phyloP scores from a whole-genome alignment of 2,797 vertebrate genomes.

The Melanotaenia nigrans region DNA sequence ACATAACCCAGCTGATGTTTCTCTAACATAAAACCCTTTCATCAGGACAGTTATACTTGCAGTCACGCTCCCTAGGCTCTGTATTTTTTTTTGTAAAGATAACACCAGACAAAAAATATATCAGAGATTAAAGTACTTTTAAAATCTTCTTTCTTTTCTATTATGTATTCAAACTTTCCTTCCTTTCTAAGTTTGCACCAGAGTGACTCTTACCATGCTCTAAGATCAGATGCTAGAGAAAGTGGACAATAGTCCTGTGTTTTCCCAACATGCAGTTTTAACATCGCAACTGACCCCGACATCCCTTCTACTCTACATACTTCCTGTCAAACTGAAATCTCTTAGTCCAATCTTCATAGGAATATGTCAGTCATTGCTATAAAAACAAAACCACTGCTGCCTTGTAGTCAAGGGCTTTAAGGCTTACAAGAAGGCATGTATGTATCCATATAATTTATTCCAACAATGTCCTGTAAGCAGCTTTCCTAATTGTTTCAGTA shows the following conservation, averaged over 20 bases:
- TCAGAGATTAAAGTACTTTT: neutral
- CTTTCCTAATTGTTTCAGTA: slow-evolving; percentile 11
- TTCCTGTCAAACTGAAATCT: slow-evolving; percentile 47
- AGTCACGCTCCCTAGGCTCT: slow-evolving; percentile 1
- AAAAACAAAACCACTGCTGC: slow-evolving; percentile 7
- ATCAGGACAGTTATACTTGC: slow-evolving; percentile 54
- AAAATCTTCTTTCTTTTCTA: neutral
- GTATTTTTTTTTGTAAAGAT: slow-evolving; percentile 15
- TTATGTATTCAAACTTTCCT: neutral
- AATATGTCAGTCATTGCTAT: slow-evolving; percentile 36
- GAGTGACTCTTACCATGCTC: neutral
- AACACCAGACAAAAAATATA: slow-evolving; percentile 4
- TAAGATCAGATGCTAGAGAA: slow-evolving; percentile 17
- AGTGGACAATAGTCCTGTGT: neutral
- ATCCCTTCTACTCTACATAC: slow-evolving; percentile 33
- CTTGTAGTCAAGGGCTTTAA: neutral
- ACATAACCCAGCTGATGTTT: slow-evolving; percentile 53
- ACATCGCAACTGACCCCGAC: slow-evolving; percentile 46
- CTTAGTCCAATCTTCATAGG: slow-evolving; percentile 8
- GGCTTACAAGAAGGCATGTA: neutral
- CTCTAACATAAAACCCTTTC: slow-evolving; percentile 54
- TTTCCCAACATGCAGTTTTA: slow-evolving; percentile 32
- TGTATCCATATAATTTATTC: neutral
- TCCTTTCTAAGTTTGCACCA: slow-evolving; percentile 2
- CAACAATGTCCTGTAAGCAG: slow-evolving; percentile 17